These are phyloP conservation scores for Gobionotothen gibberifrons DNA, from an alignment of 2,797 vertebrate species.

Conservation along the genomic window DNA sequence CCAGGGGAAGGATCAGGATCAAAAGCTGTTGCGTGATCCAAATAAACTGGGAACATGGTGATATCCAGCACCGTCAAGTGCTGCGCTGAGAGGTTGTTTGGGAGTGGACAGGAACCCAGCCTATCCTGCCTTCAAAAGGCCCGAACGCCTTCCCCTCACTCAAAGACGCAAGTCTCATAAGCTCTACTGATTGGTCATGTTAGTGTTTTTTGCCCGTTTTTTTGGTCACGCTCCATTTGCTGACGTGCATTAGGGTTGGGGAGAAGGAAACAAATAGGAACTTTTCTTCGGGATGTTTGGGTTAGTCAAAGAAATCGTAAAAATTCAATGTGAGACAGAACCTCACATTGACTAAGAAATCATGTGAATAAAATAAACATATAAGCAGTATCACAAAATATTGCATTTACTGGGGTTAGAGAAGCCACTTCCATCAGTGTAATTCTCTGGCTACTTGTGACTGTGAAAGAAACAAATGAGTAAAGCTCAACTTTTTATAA, in stretches of 20 bases:
- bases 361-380: not conserved
- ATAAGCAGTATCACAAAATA: not conserved
- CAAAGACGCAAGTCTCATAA: constrained; percentile 35
- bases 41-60: constrained; percentile 38
- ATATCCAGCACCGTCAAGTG: constrained; percentile 14
- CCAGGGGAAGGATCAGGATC: constrained; percentile 58
- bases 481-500: constrained; percentile 9
- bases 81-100: constrained; percentile 43
- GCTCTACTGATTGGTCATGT: constrained; percentile 35
- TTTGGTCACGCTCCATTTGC: constrained; percentile 11
- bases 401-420: not conserved
- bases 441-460: not conserved
- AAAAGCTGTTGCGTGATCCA: constrained; percentile 52
- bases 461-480: constrained; percentile 17
- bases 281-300: constrained; percentile 10
- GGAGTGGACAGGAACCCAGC: constrained; percentile 65
- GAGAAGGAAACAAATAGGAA: constrained; percentile 9
- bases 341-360: not conserved
- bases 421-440: not conserved
- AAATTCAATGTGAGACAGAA: not conserved
- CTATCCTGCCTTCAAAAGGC: constrained; percentile 64
- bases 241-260: not conserved
- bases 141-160: constrained; percentile 2
- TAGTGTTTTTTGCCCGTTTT: not conserved
- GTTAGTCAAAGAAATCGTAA: not conserved